Base-by-base conservation (phyloP, 2,797 vertebrate genomes). In the Eulemur rubriventer region DNA sequence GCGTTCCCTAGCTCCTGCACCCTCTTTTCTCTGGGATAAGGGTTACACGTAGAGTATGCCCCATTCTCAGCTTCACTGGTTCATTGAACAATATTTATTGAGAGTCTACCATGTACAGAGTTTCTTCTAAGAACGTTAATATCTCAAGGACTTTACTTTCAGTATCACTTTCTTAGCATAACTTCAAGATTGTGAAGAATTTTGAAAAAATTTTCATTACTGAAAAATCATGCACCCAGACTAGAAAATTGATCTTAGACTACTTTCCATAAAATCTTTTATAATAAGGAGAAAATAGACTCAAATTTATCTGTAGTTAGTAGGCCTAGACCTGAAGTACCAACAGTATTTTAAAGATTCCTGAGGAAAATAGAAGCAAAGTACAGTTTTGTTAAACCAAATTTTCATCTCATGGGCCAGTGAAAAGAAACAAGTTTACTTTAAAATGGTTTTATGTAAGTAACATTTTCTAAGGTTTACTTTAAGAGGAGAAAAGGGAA, bases 401-500 rank as follows among this genome's bases (percentile, higher is more conserved):
- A 89, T 57, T 89, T 96, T 80, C 4, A 87, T 73, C 67, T 94
- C 43, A 59, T 86, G 86, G 70, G 70, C 73, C 48, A 76, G 35
- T 89, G 28, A 70, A 94, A 94, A 92, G 22, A 85, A 69, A 91
- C 10, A 76, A 30, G 30, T 67, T 94, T 95, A 80, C 82, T 95
- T 97, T 93, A 43, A 89, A 94, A 75, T 67, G 55, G 24, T 85
- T 92, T 98, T 96, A 93, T 82, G n/a, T 97, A 97, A 94, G 75
- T 95, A 97, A 96, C 80, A 93, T 93, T 97, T 97, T 92, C 70
- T 87, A 89, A 91, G 57, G 57, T 91, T 94, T 84, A 48, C 35
- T 67, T 28, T 69, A 84, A 70, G 33, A 94, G 41, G 59, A 89
- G 50, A 76, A 91, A 95, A 96, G 24, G 50, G 65, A 81, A 90